A percentile compares a stretch with the other conserved stretches of the same genome.
Evolutionary conservation across 2,888 invertebrate genomes (phyloP).

Genomic region (Lasioglossum marginatum): DNA sequence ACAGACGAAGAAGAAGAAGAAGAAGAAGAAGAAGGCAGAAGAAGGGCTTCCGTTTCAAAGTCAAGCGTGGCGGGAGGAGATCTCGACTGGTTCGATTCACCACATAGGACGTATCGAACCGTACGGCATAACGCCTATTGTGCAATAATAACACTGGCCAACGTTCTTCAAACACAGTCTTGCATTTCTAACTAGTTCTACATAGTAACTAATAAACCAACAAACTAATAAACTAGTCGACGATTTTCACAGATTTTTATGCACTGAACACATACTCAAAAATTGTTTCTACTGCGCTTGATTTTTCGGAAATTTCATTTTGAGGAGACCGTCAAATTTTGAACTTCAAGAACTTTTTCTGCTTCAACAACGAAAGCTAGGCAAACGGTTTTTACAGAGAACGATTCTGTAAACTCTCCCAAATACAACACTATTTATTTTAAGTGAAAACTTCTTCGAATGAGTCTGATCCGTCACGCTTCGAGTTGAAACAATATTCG

Average conservation of each 20-base stretch:
- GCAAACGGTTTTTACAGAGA: too few species aligned
- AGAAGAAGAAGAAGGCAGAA: background rate
- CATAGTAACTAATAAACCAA: background rate
- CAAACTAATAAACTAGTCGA: background rate
- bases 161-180: background rate
- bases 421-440: background rate
- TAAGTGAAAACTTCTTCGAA: too few species aligned
- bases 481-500: too few species aligned
- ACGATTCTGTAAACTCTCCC: background rate
- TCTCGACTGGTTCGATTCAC: conserved; percentile 2
- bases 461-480: too few species aligned
- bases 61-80: conserved; percentile 27
- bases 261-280: background rate
- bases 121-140: background rate
- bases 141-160: background rate
- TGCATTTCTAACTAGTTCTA: background rate
- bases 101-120: conserved; percentile 2
- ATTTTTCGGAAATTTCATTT: too few species aligned
- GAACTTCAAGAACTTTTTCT: too few species aligned
- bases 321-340: too few species aligned
- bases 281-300: background rate
- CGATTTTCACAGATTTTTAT: too few species aligned
- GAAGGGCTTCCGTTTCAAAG: conserved; percentile 38
- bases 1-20: background rate
- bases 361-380: too few species aligned